Conservation (phyloP, 2,888 invertebrate genomes). For the Glaucopsyche alexis region DNA sequence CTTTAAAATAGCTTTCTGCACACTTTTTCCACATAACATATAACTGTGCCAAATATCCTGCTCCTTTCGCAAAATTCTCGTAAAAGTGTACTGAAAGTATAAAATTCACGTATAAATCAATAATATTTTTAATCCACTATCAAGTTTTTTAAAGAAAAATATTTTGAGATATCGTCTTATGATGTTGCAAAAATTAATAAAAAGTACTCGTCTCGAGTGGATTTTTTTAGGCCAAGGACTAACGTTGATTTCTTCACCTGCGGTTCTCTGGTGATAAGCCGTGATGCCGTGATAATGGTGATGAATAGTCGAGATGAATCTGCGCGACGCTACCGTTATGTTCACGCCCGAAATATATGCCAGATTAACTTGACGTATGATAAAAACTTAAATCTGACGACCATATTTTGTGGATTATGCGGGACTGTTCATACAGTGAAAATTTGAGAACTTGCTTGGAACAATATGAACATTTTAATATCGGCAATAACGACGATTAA, state of each 20-base stretch:
- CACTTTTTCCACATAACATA: no score
- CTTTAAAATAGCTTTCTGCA: no score
- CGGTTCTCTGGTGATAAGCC: slow-evolving; percentile 44
- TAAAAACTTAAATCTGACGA: background rate
- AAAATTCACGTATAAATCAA: background rate
- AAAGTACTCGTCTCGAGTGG: background rate
- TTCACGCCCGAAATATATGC: slow-evolving; percentile 40
- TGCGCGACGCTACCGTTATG: slow-evolving; percentile 57
- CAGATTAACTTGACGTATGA: slow-evolving; percentile 37
- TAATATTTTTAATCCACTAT: background rate
- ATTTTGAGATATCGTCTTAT: background rate
- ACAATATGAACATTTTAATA: no score
- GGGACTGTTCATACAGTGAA: background rate
- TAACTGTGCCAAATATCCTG: no score
- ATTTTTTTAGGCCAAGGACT: background rate
- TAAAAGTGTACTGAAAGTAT: no score
- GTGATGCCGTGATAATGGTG: slow-evolving; percentile 41
- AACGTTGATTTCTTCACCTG: slow-evolving; percentile 9
- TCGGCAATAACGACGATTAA: no score
- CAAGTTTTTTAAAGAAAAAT: background rate
- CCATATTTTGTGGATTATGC: background rate
- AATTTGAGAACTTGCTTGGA: no score
- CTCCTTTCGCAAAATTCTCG: no score
- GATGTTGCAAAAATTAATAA: background rate
- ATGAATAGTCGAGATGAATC: slow-evolving; percentile 74